Percentiles rank a stretch among this genome's conserved stretches.
These are phyloP conservation scores for Cotesia vestalis DNA, from an alignment of 1,140 invertebrate genomes.

Conservation along the genomic window DNA sequence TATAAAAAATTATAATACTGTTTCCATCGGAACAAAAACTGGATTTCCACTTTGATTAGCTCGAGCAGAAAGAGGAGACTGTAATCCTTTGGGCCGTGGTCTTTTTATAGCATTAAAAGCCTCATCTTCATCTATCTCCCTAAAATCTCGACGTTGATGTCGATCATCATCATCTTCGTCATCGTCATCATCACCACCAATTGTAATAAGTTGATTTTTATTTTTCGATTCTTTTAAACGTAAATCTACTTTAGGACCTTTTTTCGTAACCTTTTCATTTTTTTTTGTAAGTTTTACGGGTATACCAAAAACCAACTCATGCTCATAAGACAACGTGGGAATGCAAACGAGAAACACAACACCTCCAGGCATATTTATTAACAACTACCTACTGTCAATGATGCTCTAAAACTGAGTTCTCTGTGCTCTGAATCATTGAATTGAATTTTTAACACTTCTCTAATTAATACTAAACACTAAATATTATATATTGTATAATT, in stretches of 20 bases:
- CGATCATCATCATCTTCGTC: slow-evolving; percentile 41
- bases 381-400: not conserved
- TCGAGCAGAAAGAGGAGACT: not conserved
- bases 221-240: slow-evolving; percentile 51
- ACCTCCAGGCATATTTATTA: slow-evolving; percentile 61
- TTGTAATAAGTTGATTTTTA: slow-evolving; percentile 45
- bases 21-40: slow-evolving; percentile 62
- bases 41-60: slow-evolving; percentile 38
- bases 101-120: slow-evolving; percentile 18
- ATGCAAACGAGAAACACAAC: slow-evolving; percentile 71
- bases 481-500: not conserved
- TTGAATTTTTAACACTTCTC: not conserved
- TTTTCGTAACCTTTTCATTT: slow-evolving; percentile 38
- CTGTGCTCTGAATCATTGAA: too few species aligned
- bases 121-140: slow-evolving; percentile 26
- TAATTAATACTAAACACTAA: not conserved
- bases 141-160: slow-evolving; percentile 18
- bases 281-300: slow-evolving; percentile 49
- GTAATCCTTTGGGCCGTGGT: slow-evolving; percentile 15
- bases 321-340: slow-evolving; percentile 69
- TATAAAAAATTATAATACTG: slow-evolving; percentile 40
- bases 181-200: slow-evolving; percentile 45
- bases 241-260: slow-evolving; percentile 50
- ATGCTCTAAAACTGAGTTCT: too few species aligned
- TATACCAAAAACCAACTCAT: slow-evolving; percentile 65